Conservation (phyloP, 2,888 invertebrate genomes). For the Timema cristinae region DNA sequence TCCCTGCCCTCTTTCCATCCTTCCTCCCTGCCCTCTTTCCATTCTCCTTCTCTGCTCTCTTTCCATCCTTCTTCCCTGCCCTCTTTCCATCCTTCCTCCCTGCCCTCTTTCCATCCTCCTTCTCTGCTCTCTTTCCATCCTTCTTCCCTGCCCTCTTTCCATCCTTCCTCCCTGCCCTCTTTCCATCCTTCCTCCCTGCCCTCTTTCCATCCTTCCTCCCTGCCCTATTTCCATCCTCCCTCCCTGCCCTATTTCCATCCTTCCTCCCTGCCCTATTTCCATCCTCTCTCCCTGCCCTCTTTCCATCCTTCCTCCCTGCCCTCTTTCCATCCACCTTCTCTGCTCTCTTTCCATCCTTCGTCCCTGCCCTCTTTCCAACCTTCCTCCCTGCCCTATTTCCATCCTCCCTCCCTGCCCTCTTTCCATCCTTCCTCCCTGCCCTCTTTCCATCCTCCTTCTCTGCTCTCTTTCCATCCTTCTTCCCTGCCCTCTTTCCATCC, state of each 20-base stretch:
- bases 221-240: too few relatives aligned
- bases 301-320: not conserved
- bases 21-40: not conserved
- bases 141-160: not conserved
- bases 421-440: not conserved
- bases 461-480: not conserved
- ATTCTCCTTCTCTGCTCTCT: not conserved
- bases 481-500: not conserved
- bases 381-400: not conserved
- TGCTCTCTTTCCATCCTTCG: not conserved
- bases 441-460: not conserved
- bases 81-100: not conserved
- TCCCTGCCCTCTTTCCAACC: not conserved
- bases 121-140: not conserved
- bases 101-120: too few relatives aligned
- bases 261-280: too few relatives aligned
- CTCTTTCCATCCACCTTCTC: constrained; percentile 6
- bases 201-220: not conserved
- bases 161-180: not conserved
- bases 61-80: not conserved
- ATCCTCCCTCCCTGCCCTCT: not conserved
- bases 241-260: too few relatives aligned
- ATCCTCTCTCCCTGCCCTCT: not conserved
- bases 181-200: too few relatives aligned
- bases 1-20: not conserved